Conservation (phyloP, 2,797 vertebrate genomes). For the Pantherophis vulpinus region DNA sequence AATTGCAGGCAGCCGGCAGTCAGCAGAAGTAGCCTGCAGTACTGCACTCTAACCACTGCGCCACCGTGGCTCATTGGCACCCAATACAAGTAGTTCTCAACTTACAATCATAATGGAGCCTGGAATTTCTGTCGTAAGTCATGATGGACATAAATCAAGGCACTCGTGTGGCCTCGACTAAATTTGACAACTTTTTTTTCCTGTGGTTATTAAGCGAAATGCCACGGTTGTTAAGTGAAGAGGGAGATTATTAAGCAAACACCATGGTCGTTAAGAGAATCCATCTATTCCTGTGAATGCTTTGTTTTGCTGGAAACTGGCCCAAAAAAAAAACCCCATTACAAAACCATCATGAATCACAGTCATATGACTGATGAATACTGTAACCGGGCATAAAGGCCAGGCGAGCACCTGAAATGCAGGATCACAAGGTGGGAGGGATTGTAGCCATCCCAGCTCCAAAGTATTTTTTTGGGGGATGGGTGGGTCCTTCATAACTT, state of each 20-base stretch:
- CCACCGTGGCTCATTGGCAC: background rate
- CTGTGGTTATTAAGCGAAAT: background rate
- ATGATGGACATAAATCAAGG: background rate
- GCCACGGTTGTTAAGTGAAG: background rate
- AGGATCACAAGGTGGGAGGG: too few relatives aligned
- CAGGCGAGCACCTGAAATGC: background rate
- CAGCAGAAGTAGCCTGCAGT: too few relatives aligned
- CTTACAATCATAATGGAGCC: background rate
- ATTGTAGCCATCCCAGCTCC: background rate
- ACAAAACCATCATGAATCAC: background rate
- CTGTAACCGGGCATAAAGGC: background rate
- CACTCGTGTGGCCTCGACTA: background rate
- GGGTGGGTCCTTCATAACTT: background rate
- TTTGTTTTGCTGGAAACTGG: background rate
- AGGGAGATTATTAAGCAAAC: background rate
- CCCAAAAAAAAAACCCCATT: background rate
- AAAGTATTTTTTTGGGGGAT: background rate
- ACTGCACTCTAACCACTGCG: too few relatives aligned
- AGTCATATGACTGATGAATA: background rate
- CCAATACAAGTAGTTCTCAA: background rate
- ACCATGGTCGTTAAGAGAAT: background rate
- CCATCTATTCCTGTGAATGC: too few relatives aligned
- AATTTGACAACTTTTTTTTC: background rate
- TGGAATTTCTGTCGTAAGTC: background rate
- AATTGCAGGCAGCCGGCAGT: too few relatives aligned